phyloP scores from a whole-genome alignment of 2,888 invertebrate species.

The Halictus quadricinctus region DNA sequence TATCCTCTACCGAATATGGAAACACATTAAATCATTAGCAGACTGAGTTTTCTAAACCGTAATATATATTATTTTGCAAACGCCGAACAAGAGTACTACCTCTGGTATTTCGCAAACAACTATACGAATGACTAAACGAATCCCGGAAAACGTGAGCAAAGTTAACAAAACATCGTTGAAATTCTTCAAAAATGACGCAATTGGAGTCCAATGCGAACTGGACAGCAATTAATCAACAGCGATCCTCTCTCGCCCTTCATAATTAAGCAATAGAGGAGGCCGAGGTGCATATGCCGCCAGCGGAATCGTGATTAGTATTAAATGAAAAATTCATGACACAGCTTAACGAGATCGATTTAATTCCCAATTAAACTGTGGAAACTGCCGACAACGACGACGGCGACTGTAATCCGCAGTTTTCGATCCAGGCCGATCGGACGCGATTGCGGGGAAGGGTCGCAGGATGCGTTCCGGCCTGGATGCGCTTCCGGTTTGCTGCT shows the following conservation, averaged over 20 bases:
- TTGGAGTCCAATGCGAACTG: background rate
- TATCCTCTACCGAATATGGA: background rate
- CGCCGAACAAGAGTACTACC: background rate
- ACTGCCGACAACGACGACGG: background rate
- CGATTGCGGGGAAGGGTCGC: background rate
- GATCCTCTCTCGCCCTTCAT: background rate
- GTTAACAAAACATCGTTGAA: background rate
- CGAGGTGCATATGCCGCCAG: background rate
- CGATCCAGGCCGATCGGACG: background rate
- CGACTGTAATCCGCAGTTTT: background rate
- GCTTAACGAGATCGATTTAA: constrained; percentile 9
- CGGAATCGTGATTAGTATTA: background rate
- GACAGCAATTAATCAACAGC: background rate
- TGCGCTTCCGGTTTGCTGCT: background rate
- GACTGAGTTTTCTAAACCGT: background rate
- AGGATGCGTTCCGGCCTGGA: background rate
- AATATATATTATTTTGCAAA: background rate
- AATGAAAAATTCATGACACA: constrained; percentile 34
- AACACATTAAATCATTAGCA: background rate
- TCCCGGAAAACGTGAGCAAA: background rate
- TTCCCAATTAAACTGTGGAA: constrained; percentile 24
- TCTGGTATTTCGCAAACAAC: background rate
- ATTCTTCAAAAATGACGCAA: background rate
- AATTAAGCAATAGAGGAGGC: background rate
- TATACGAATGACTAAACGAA: background rate